Evolutionary conservation across 2,888 invertebrate genomes (phyloP), one percentile per base, ranked within the genome.

Genomic region (Oscheius onirici): DNA sequence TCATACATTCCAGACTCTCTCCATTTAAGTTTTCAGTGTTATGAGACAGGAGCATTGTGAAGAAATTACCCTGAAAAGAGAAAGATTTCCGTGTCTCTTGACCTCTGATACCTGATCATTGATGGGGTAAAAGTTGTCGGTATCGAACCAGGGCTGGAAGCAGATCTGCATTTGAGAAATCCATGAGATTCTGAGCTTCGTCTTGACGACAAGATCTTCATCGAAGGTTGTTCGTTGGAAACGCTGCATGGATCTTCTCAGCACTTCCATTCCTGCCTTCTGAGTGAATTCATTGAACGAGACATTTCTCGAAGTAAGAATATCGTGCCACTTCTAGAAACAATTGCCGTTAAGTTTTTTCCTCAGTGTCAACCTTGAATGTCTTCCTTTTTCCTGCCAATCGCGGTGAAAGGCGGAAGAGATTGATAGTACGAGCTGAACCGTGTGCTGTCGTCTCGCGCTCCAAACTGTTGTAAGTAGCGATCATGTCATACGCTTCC

Each of bases 161-260:
- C 86, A 86, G 44, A 86, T 78, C 66, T 86, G 85, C 81, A 81
- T 83, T 65, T 78, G 78, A 8, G 86, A 86, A 58, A 86, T 80
- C 86, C 86, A 86, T 0, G 84, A 80, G 28, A 79, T 83, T 22
- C 79, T 57, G 6, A 86, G 76, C 17, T 76, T 74, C 6, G 86
- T 86, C 54, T 75, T 81, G 73, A 86, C 81, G 40, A 84, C 78
- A 3, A 77, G 70, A 24, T 86, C 78, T 10, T 86, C 86, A 44
- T 86, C 79, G 72, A 81, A 86, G n/a, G 83, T 83, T 22, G 77
- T 75, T 58, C 86, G 73, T 71, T 82, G 78, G 79, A 86, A 86
- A 51, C 84, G 74, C 69, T 85, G 83, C 77, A 86, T 80, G 1
- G 86, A 86, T 8, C 80, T 76, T 6, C 83, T 70, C 13, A 86